Evolutionary conservation across 1,140 invertebrate species (phyloP), one percentile per base, ranked within the genome.

Genomic region (Piezodorus guildinii): DNA sequence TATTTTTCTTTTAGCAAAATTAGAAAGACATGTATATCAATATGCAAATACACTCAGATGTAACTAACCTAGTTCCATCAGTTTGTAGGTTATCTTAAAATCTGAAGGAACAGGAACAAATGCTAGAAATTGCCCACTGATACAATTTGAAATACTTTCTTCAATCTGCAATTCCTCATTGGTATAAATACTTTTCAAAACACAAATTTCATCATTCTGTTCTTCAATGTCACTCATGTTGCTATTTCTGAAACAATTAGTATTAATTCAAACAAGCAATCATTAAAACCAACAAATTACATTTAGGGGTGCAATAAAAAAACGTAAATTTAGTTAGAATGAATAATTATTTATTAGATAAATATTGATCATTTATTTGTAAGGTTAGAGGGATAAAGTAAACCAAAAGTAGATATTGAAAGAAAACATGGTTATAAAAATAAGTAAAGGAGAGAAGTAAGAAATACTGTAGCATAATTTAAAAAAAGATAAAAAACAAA

Each of bases 131-230:
- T 60, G 58, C 6, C 58, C 58, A 60, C 58, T 43, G 16, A 60
- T 60, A 12, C 30, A 16, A 39, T 23, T 25, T 10, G 17, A 25
- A 23, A 27, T 27, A 25, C 23, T 23, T 60, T 25, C 25, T 39
- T 60, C 58, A 60, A 34, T 60, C 17, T 44, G n/a, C 4, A 60
- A 39, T 60, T 60, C 58, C 17, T 60, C 58, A 43, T 16, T 14
- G 2, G 30, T 60, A 60, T 60, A 60, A 43, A 60, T 60, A 60
- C 58, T 60, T 60, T 60, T 25, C 21, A 60, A 43, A 34, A 43
- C 58, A 43, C 30, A 60, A 44, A 60, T 60, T 23, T 60, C 58
- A 44, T 60, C 58, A 60, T 17, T 60, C 25, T 60, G 58, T 17
- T 44, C 39, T 44, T 60, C 58, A n/a, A 43, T 17, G 21, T 60